Conservation (phyloP, 2,888 invertebrate species). For the Synergus umbraculus region DNA sequence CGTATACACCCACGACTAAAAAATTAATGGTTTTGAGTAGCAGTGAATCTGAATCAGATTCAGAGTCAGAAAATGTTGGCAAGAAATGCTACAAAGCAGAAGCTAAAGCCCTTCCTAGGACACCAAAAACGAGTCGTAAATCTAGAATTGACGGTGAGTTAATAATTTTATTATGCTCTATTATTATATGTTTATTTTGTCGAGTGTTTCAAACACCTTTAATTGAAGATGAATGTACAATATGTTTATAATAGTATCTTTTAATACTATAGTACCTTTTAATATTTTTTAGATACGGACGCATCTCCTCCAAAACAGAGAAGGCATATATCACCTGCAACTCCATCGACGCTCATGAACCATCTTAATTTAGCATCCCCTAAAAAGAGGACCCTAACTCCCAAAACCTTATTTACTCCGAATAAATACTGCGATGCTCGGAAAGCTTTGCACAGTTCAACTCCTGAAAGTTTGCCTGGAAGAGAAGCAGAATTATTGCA, state of each 20-base stretch:
- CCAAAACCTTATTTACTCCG: constrained; percentile 64
- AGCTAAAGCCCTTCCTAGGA: constrained; percentile 40
- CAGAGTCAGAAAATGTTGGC: constrained; percentile 65
- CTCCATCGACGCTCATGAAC: constrained; percentile 67
- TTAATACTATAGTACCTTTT: too few species aligned
- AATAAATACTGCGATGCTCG: constrained; percentile 75
- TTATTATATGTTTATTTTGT: background rate
- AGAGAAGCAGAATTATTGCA: constrained; percentile 87
- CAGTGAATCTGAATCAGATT: constrained; percentile 72
- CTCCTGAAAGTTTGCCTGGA: constrained; percentile 82
- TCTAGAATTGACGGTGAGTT: constrained; percentile 39
- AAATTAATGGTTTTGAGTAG: constrained; percentile 72
- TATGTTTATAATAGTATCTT: too few species aligned
- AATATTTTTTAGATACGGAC: constrained; percentile 6
- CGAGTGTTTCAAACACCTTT: background rate
- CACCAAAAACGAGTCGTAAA: constrained; percentile 58
- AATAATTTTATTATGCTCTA: background rate
- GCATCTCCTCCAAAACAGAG: constrained; percentile 64
- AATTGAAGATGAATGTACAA: too few species aligned
- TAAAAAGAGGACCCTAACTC: constrained; percentile 56
- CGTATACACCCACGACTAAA: constrained; percentile 67
- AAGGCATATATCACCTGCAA: constrained; percentile 56
- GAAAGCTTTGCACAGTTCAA: constrained; percentile 79
- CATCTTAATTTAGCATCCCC: constrained; percentile 62
- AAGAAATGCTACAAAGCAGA: constrained; percentile 21